Base-by-base conservation (phyloP, 2,888 invertebrate species). In the Thera obeliscata region DNA sequence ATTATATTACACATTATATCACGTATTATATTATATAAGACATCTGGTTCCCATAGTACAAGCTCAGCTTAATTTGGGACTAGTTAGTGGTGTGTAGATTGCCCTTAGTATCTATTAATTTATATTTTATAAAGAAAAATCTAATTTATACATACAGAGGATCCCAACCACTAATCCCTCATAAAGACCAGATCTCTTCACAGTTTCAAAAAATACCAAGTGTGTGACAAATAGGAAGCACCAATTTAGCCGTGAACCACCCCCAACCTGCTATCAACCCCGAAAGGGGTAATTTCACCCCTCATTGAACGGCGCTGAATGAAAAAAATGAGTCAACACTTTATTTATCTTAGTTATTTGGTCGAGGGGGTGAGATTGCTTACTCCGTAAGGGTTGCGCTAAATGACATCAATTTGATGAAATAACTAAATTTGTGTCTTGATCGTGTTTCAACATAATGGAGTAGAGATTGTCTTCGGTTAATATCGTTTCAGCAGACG, bases 321-420 rank as follows among this genome's bases (percentile, higher is more conserved):
- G 67, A 67, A 74, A 77, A 71, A 79, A 80, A 79, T 77, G 73
- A 79, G 72, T 74, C 74, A 67, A 74, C 78, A 75, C 72, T 80
- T 80, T 76, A 76, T 75, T 67, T 60, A 61, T 61, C 54, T 66
- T 50, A 63, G 71, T 63, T 62, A 67, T 67, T 67, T 52, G 56
- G 7, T 49, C 33, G 63, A 67, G 56, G 46, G 52, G 35, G 50
- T 65, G 41, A 65, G 49, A n/a, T 46, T 22, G 54, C 38, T 55
- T 64, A 7, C 33, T 46, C 54, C 12, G 46, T 6, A 22, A 56
- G 61, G 50, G 36, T 38, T 49, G 38, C 38, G 11, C 36, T 36
- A 58, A 60, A 63, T 33, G n/a, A 36, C 38, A 60, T 64, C 56
- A 64, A 50, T 64, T 63, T 46, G 46, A 67, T 67, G 22, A 33